These are phyloP conservation scores for Allacma fusca DNA, from an alignment of 2,888 invertebrate species.

Conservation along the genomic window DNA sequence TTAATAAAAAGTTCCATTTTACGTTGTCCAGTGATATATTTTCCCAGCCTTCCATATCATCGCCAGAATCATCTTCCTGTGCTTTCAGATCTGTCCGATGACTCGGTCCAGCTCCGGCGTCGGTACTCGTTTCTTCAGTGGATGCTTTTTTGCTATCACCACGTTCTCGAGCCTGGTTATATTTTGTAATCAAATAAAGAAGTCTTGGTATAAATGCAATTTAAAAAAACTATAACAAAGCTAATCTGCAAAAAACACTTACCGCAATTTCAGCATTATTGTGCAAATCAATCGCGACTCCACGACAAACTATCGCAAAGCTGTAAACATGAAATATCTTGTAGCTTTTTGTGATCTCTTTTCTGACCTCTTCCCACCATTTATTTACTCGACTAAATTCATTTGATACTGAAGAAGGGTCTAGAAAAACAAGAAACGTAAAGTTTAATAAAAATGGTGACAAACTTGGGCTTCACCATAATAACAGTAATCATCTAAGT, in stretches of 20 bases:
- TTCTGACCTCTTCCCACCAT: slow-evolving; percentile 85
- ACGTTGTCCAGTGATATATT: slow-evolving; percentile 84
- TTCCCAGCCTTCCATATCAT: slow-evolving; percentile 75
- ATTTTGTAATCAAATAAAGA: background rate
- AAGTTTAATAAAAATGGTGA: background rate
- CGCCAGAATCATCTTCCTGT: slow-evolving; percentile 63
- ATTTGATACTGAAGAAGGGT: slow-evolving; percentile 65
- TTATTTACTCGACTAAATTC: slow-evolving; percentile 76
- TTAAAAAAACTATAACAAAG: too few relatives aligned
- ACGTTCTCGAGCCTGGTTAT: slow-evolving; percentile 27
- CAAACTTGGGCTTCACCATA: too few relatives aligned
- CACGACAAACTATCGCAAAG: slow-evolving; percentile 83
- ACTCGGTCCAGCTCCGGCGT: background rate
- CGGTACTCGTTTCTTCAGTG: background rate
- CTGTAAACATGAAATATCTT: slow-evolving; percentile 81
- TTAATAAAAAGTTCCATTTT: slow-evolving; percentile 85
- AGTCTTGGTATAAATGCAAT: background rate
- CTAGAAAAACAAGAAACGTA: slow-evolving; percentile 13
- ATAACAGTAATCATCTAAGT: too few relatives aligned
- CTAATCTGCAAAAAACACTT: too few relatives aligned
- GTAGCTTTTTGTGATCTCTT: slow-evolving; percentile 75
- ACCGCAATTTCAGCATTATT: slow-evolving; percentile 57
- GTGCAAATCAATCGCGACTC: slow-evolving; percentile 72
- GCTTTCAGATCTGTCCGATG: slow-evolving; percentile 52
- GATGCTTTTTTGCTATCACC: slow-evolving; percentile 10